Evolutionary conservation across 2,888 invertebrate genomes (phyloP).

Genomic region (Spodoptera exigua): DNA sequence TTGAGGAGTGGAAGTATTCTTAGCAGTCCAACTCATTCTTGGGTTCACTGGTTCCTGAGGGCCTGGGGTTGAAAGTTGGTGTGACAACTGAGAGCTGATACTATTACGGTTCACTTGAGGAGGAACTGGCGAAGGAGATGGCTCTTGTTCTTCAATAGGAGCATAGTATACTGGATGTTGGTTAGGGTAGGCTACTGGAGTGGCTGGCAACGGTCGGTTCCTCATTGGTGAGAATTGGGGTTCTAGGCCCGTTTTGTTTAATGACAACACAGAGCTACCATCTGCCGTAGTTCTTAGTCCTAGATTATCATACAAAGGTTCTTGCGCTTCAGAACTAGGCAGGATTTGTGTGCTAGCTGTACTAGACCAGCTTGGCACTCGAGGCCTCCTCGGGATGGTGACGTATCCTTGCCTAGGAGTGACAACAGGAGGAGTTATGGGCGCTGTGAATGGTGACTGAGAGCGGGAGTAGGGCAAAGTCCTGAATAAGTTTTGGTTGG

Average conservation of each 20-base stretch:
- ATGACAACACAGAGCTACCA: constrained; percentile 94
- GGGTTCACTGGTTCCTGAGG: constrained; percentile 85
- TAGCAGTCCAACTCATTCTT: constrained; percentile 87
- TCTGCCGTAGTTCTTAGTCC: constrained; percentile 95
- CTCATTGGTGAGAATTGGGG: constrained; percentile 89
- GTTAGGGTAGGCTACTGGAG: constrained; percentile 85
- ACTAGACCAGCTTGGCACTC: constrained; percentile 95
- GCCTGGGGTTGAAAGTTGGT: constrained; percentile 84
- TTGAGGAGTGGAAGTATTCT: constrained; percentile 85
- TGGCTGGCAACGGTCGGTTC: constrained; percentile 91
- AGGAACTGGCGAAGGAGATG: constrained; percentile 86
- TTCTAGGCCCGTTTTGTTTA: constrained; percentile 92
- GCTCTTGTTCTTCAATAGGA: constrained; percentile 88
- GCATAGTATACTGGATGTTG: constrained; percentile 83
- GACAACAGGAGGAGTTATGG: constrained; percentile 90
- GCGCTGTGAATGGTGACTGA: constrained; percentile 93
- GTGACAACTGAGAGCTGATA: constrained; percentile 85
- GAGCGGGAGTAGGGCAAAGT: constrained; percentile 94
- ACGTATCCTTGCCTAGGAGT: constrained; percentile 95
- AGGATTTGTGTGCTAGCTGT: constrained; percentile 88
- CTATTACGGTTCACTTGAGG: constrained; percentile 83
- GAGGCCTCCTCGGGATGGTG: constrained; percentile 95
- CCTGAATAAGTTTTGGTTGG: constrained; percentile 92
- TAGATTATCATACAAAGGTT: constrained; percentile 96
- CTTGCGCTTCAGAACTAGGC: constrained; percentile 89